Conservation (phyloP, 2,113 vertebrate genomes). For the Chrysochloris asiatica region DNA sequence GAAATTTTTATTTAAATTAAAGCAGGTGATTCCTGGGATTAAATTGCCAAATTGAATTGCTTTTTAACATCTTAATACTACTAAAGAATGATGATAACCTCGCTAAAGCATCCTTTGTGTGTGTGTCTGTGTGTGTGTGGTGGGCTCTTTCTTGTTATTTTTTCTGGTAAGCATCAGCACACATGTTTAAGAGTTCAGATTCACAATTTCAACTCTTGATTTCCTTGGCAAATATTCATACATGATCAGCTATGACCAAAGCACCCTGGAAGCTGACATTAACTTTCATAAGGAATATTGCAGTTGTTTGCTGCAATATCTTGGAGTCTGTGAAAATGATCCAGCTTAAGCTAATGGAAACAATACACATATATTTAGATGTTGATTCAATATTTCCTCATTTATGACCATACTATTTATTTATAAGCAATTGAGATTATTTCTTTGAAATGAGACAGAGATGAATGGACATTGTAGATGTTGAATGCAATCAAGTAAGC, state of each 20-base stretch:
- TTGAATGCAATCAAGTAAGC: conserved; percentile 34
- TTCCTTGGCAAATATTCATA: neutral
- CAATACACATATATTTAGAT: neutral
- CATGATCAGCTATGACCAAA: neutral
- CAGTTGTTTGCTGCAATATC: neutral
- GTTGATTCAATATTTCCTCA: conserved; percentile 36
- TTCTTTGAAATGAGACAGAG: conserved; percentile 45
- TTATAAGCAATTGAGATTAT: conserved; percentile 51
- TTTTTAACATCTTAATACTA: conserved; percentile 27
- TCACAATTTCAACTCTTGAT: neutral
- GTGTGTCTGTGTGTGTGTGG: no score
- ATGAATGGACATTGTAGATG: conserved; percentile 46
- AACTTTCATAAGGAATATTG: neutral
- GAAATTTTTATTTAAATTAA: conserved; percentile 62
- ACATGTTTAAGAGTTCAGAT: neutral
- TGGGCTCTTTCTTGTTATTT: neutral
- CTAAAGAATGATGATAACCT: neutral
- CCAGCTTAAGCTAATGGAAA: neutral
- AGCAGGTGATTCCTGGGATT: conserved; percentile 49
- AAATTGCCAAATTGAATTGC: conserved; percentile 52
- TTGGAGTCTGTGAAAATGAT: neutral
- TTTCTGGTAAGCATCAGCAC: neutral
- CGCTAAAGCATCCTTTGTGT: neutral
- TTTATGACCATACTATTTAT: conserved; percentile 42
- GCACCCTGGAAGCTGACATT: neutral